A percentile compares a stretch with the other conserved stretches of the same genome.
Evolutionary conservation across 2,888 invertebrate species (phyloP).

Genomic region (Stenodema calcarata): DNA sequence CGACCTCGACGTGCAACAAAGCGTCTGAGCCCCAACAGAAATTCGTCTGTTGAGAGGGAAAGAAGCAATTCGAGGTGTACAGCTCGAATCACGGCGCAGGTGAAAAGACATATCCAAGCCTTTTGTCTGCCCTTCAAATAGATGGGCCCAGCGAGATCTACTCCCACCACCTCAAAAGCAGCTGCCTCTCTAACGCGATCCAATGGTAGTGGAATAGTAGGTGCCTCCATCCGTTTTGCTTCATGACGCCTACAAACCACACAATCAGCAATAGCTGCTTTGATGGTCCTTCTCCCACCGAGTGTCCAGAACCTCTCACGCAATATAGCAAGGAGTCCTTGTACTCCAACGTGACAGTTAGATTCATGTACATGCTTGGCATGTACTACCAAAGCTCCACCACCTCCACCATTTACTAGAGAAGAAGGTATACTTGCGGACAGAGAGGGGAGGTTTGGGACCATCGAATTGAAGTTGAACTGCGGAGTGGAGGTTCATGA

Average conservation of each 20-base stretch:
- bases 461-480: no score
- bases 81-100: slow-evolving; percentile 1
- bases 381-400: no score
- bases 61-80: slow-evolving; percentile 59
- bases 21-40: slow-evolving; percentile 59
- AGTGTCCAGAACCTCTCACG: slow-evolving; percentile 55
- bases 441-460: no score
- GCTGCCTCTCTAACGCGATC: slow-evolving; percentile 49
- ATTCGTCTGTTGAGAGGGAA: slow-evolving; percentile 58
- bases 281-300: slow-evolving; percentile 47
- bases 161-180: background rate
- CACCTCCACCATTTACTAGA: no score
- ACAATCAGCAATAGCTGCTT: slow-evolving; percentile 43
- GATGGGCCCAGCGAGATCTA: slow-evolving; percentile 59
- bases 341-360: slow-evolving; percentile 54
- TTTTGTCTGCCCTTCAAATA: slow-evolving; percentile 57
- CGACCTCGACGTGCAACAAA: slow-evolving; percentile 58
- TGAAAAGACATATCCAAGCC: slow-evolving; percentile 59
- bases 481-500: no score
- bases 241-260: slow-evolving; percentile 26
- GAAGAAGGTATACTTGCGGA: no score
- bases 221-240: background rate
- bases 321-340: slow-evolving; percentile 47
- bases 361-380: slow-evolving; percentile 27
- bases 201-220: slow-evolving; percentile 35